These are phyloP conservation scores for Prunella strophiata DNA, from an alignment of 2,797 vertebrate genomes.

Conservation along the genomic window DNA sequence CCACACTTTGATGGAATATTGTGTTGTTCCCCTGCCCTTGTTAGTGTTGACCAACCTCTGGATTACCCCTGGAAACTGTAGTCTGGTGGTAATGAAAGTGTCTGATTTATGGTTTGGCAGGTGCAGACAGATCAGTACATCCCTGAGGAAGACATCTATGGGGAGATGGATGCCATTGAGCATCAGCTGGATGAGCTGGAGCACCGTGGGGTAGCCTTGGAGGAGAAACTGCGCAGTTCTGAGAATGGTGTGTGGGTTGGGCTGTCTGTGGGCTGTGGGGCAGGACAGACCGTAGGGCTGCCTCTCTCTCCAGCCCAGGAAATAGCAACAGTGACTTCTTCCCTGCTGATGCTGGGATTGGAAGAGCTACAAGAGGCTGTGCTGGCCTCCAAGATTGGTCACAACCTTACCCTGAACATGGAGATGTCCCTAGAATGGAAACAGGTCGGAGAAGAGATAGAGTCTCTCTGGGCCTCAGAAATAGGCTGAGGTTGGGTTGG, in stretches of 20 bases:
- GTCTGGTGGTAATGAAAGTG: background rate
- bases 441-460: background rate
- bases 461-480: background rate
- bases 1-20: background rate
- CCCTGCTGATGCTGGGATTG: background rate
- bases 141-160: conserved; percentile 82
- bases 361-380: background rate
- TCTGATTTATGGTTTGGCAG: conserved; percentile 67
- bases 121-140: conserved; percentile 86
- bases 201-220: conserved; percentile 84
- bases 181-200: conserved; percentile 86
- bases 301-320: background rate
- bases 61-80: background rate
- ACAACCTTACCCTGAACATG: background rate
- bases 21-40: fast-evolving
- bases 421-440: background rate
- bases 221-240: conserved; percentile 82
- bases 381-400: background rate
- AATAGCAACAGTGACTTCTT: background rate
- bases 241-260: conserved; percentile 75
- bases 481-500: background rate
- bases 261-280: background rate
- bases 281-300: background rate
- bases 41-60: background rate
- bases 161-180: conserved; percentile 84